A percentile compares a stretch with the other conserved stretches of the same genome.
Evolutionary conservation across 2,888 invertebrate species (phyloP).

Genomic region (Netelia inedita): DNA sequence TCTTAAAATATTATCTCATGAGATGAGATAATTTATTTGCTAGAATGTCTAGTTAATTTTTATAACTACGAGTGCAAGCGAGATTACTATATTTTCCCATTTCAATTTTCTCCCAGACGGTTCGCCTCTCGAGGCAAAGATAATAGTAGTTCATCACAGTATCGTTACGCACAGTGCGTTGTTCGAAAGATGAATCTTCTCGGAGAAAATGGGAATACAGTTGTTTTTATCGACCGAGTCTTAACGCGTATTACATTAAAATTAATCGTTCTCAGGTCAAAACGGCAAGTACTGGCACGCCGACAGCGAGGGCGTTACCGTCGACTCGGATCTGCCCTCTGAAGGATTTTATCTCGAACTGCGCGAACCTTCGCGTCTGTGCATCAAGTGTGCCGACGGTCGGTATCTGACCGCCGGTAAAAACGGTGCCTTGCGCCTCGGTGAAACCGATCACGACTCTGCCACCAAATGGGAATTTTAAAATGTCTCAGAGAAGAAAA

Average conservation of each 20-base stretch:
- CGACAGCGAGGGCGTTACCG: slow-evolving; percentile 94
- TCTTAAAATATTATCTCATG: not conserved
- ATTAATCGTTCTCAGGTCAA: slow-evolving; percentile 88
- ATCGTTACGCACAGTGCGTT: too few species aligned
- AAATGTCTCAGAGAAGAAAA: slow-evolving; percentile 56
- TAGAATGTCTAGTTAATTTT: too few species aligned
- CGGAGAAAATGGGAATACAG: too few species aligned
- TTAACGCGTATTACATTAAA: too few species aligned
- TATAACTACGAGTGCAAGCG: too few species aligned
- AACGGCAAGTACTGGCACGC: slow-evolving; percentile 98
- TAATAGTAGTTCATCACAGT: too few species aligned
- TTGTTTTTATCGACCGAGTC: too few species aligned
- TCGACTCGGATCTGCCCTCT: slow-evolving; percentile 93
- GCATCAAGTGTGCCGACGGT: slow-evolving; percentile 92
- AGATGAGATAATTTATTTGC: not conserved
- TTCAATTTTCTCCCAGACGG: not conserved
- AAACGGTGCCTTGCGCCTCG: slow-evolving; percentile 95
- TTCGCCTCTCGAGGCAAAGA: not conserved
- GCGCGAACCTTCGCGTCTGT: slow-evolving; percentile 96
- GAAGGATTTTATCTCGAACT: slow-evolving; percentile 96
- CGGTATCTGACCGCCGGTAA: slow-evolving; percentile 95
- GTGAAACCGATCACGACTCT: slow-evolving; percentile 90
- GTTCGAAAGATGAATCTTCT: too few species aligned
- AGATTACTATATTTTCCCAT: too few species aligned
- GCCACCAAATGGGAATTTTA: slow-evolving; percentile 99